Evolutionary conservation across 2,113 vertebrate species (phyloP).

Genomic region (Thomomys bottae): DNA sequence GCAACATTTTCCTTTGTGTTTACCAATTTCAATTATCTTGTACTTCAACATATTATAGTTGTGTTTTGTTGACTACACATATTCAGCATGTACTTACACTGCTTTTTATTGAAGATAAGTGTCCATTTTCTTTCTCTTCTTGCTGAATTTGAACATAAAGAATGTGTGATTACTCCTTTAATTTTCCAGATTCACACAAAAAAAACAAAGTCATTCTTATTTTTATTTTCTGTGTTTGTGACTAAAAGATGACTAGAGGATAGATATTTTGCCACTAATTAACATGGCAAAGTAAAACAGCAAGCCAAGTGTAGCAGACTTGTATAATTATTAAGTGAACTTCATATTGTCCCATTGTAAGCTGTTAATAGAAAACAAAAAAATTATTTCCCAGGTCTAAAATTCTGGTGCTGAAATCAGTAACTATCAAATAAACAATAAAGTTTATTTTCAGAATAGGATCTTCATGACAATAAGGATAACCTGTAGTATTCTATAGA

Average conservation of each 20-base stretch:
- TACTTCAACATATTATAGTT: not conserved
- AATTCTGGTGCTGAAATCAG: not conserved
- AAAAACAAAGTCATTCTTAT: not conserved
- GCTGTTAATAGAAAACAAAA: not conserved
- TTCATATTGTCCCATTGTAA: not conserved
- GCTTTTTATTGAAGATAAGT: constrained; percentile 2
- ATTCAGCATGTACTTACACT: not conserved
- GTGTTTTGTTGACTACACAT: not conserved
- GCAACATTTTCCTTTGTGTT: constrained; percentile 21
- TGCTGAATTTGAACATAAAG: not conserved
- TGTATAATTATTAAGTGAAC: not conserved
- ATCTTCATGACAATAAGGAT: not conserved
- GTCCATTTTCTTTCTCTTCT: not conserved
- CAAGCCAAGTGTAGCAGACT: not conserved
- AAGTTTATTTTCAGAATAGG: not conserved
- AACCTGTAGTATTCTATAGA: not conserved
- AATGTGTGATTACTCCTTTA: not conserved
- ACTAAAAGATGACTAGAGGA: not conserved
- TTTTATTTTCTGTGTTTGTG: constrained; percentile 12
- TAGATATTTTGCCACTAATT: constrained; percentile 20
- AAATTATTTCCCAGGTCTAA: not conserved
- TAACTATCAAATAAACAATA: not conserved
- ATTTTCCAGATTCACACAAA: not conserved
- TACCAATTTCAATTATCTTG: not conserved
- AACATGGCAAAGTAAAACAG: not conserved